Evolutionary conservation across 2,888 invertebrate species (phyloP).

Genomic region (Cheilosia soror): DNA sequence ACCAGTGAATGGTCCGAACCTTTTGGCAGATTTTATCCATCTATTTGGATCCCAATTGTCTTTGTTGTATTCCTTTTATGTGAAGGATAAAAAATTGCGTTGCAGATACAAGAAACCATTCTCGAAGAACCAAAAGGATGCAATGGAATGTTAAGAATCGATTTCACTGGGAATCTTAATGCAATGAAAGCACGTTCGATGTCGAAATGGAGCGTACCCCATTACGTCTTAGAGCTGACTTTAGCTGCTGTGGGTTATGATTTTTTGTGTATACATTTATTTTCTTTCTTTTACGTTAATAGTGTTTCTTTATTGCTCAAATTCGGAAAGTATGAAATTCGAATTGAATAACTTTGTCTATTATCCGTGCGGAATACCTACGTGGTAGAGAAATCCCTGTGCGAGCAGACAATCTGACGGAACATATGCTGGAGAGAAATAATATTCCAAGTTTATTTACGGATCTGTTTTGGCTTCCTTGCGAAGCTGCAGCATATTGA

Average conservation of each 20-base stretch:
- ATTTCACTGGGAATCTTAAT: conserved; percentile 58
- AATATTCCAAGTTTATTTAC: conserved; percentile 13
- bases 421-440: conserved; percentile 16
- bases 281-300: conserved; percentile 2
- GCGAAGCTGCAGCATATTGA: conserved; percentile 19
- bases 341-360: conserved; percentile 27
- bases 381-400: conserved; percentile 4
- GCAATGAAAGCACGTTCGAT: conserved; percentile 50
- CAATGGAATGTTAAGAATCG: conserved; percentile 62
- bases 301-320: conserved; percentile 13
- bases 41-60: conserved; percentile 25
- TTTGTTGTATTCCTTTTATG: conserved; percentile 2
- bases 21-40: conserved; percentile 1
- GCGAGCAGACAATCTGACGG: background rate
- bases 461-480: conserved; percentile 12
- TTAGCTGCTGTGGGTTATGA: conserved; percentile 24
- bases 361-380: conserved; percentile 15
- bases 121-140: conserved; percentile 30
- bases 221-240: conserved; percentile 8
- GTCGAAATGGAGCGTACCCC: conserved; percentile 24
- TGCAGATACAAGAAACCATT: conserved; percentile 17
- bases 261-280: conserved; percentile 28
- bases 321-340: conserved; percentile 23
- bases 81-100: background rate
- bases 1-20: background rate